Percentiles rank a stretch among this genome's conserved stretches.
phyloP scores from a whole-genome alignment of 2,113 vertebrate genomes.

The Melospiza melodia region DNA sequence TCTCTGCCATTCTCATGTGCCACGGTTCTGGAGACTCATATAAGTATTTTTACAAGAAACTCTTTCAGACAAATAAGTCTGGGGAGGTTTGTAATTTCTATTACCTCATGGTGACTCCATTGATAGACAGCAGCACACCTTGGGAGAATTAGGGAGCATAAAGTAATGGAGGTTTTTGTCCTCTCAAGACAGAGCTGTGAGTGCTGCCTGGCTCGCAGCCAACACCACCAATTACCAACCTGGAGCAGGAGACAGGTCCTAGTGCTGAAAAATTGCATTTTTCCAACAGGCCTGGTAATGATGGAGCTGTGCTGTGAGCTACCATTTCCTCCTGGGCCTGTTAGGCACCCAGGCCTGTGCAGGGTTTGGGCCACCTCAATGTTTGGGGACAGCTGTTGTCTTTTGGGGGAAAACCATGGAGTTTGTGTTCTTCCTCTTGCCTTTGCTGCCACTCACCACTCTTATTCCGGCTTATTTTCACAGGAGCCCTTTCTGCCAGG shows the following conservation, averaged over 20 bases:
- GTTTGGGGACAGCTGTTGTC: background rate
- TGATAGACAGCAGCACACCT: constrained; percentile 64
- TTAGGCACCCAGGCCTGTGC: background rate
- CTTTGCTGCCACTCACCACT: background rate
- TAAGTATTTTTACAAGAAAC: constrained; percentile 69
- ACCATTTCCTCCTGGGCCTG: background rate
- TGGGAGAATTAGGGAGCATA: constrained; percentile 49
- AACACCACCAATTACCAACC: constrained; percentile 58
- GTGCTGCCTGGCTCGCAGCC: constrained; percentile 23
- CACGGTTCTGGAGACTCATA: background rate
- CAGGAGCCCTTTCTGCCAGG: background rate
- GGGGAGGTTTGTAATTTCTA: constrained; percentile 64
- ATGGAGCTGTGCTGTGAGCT: background rate
- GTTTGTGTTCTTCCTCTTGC: background rate
- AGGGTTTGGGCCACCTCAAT: background rate
- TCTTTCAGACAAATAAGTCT: constrained; percentile 69
- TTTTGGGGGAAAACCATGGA: background rate
- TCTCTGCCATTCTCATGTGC: constrained; percentile 30
- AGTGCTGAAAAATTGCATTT: background rate
- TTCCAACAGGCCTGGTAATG: background rate
- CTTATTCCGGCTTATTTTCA: background rate
- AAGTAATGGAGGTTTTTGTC: constrained; percentile 66
- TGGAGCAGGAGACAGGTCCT: constrained; percentile 40
- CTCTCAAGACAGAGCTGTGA: constrained; percentile 17
- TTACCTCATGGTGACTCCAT: constrained; percentile 64